Evolutionary conservation across 2,797 vertebrate genomes (phyloP).

Genomic region (Trichosurus vulpecula): DNA sequence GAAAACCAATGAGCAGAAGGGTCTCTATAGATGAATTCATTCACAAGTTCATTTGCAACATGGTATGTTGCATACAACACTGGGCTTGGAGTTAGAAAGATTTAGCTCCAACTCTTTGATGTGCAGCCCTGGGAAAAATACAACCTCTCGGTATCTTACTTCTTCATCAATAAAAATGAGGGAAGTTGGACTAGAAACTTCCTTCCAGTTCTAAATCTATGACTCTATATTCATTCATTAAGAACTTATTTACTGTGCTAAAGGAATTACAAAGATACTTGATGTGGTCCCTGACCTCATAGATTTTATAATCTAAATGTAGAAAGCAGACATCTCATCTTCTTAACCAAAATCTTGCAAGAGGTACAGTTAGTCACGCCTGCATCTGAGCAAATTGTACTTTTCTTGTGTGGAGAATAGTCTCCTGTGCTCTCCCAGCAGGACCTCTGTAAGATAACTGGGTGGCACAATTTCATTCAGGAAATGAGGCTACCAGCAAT

Average conservation of each 20-base stretch:
- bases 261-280: neutral
- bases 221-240: neutral
- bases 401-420: neutral
- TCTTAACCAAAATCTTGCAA: neutral
- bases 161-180: neutral
- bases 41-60: neutral
- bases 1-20: neutral
- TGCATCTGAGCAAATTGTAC: neutral
- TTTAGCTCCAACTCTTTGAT: neutral
- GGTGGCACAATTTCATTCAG: slow-evolving; percentile 19
- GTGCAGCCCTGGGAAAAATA: neutral
- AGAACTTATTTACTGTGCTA: neutral
- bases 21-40: neutral
- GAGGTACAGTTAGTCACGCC: neutral
- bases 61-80: neutral
- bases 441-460: neutral
- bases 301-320: neutral
- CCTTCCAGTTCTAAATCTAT: neutral
- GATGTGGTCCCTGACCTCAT: neutral
- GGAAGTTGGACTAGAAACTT: neutral
- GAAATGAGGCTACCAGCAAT: neutral
- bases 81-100: neutral
- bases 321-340: neutral
- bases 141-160: neutral
- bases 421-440: neutral